phyloP scores from a whole-genome alignment of 2,797 vertebrate species.

The Tragopan temminckii region DNA sequence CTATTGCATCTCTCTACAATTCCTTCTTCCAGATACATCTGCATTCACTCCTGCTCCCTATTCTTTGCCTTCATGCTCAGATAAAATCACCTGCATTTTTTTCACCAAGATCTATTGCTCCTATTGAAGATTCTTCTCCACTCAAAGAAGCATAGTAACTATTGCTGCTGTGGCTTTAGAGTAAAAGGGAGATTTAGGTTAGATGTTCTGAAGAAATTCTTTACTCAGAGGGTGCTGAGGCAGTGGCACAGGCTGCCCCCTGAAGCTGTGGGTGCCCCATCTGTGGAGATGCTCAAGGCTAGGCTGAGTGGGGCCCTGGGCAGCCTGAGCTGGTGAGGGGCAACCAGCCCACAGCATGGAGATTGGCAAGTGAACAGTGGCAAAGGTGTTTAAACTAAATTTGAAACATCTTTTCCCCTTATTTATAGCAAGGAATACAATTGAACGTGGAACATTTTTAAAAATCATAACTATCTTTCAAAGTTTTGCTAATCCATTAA shows the following conservation, averaged over 20 bases:
- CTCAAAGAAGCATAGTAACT: background rate
- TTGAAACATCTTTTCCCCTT: fast-evolving
- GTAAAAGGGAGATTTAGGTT: no score
- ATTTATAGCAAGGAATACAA: background rate
- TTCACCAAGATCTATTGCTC: background rate
- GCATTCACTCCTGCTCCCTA: background rate
- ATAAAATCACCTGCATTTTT: background rate
- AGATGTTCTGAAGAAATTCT: no score
- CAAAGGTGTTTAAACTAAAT: background rate
- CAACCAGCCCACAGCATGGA: no score
- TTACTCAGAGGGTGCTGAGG: no score
- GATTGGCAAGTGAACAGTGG: background rate
- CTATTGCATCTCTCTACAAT: no score
- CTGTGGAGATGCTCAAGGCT: no score
- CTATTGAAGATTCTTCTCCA: background rate
- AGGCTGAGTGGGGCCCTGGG: no score
- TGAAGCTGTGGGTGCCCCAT: no score
- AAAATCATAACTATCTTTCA: background rate
- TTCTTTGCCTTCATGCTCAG: background rate
- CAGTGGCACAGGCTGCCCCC: no score
- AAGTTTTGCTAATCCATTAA: background rate
- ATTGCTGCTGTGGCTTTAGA: background rate
- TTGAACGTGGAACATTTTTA: background rate
- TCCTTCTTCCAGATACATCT: background rate
- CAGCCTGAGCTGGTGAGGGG: no score